Conservation (phyloP, 2,113 vertebrate species). For the Neolamprologus variostigma region DNA sequence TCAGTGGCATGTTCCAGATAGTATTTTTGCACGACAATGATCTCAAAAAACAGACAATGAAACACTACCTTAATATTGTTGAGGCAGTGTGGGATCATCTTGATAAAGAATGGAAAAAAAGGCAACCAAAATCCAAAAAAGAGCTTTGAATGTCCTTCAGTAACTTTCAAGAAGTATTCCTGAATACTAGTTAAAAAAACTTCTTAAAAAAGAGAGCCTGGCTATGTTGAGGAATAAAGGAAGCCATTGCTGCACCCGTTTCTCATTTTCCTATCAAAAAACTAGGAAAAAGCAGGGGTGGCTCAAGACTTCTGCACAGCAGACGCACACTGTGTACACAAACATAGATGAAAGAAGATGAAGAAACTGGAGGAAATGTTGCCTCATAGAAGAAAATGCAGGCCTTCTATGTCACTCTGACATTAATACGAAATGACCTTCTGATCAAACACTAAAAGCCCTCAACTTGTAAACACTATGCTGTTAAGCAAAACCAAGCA, state of each 20-base stretch:
- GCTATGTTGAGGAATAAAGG: not conserved
- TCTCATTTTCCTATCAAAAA: not conserved
- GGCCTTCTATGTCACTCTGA: not conserved
- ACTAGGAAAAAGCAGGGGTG: not conserved
- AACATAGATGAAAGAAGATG: not conserved
- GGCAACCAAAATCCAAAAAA: not conserved
- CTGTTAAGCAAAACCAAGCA: not conserved
- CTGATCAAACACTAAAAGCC: not conserved
- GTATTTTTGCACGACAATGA: not conserved
- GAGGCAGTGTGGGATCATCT: not conserved
- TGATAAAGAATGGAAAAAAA: not conserved
- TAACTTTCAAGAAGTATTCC: not conserved
- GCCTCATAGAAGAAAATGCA: not conserved
- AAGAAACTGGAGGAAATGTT: not conserved
- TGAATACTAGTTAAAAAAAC: not conserved
- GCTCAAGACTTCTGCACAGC: not conserved
- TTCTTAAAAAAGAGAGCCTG: not conserved
- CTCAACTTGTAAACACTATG: not conserved
- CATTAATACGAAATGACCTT: not conserved
- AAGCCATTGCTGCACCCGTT: fast-evolving
- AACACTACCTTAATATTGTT: not conserved
- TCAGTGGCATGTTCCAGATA: not conserved
- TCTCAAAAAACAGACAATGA: not conserved
- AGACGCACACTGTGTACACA: not conserved
- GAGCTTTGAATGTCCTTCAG: not conserved